Percentiles rank a stretch among this genome's conserved stretches.
phyloP scores from a whole-genome alignment of 1,140 invertebrate genomes.

The Scaptomyza hsui region DNA sequence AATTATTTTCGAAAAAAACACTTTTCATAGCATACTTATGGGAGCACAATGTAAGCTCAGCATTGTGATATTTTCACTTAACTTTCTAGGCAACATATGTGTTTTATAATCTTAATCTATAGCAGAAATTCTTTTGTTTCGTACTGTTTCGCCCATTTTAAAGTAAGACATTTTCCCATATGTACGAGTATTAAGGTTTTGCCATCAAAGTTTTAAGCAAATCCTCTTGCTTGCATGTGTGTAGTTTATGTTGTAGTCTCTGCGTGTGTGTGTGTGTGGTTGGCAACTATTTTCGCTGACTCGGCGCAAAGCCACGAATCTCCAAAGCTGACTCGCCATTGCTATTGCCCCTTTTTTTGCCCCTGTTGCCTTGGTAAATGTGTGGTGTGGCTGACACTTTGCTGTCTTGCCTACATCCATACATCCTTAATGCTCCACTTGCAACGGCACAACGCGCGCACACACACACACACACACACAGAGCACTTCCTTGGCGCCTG shows the following conservation, averaged over 20 bases:
- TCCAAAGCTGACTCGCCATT: conserved; percentile 17
- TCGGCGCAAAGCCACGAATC: conserved; percentile 29
- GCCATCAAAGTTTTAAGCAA: conserved; percentile 4
- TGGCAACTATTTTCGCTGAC: conserved; percentile 57
- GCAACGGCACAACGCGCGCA: conserved; percentile 1
- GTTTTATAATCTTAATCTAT: no score
- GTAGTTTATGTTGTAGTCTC: no score
- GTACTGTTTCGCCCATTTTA: no score
- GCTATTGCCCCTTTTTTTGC: background rate
- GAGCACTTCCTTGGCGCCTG: conserved; percentile 41
- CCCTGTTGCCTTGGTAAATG: conserved; percentile 9
- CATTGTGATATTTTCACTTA: background rate
- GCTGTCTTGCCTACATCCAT: conserved; percentile 25
- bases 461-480: conserved; percentile 4
- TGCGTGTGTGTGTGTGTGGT: background rate
- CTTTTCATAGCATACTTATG: conserved; percentile 1
- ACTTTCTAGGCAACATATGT: background rate
- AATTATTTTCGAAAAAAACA: background rate
- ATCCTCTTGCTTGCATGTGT: background rate
- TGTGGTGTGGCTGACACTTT: conserved; percentile 22
- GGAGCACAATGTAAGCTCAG: background rate
- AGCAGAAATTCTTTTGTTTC: no score
- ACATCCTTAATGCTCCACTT: conserved; percentile 33
- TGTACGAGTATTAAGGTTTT: conserved; percentile 16
- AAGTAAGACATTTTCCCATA: background rate